These are phyloP conservation scores for Ceratosolen solmsi DNA, from an alignment of 1,140 invertebrate species.

Conservation along the genomic window DNA sequence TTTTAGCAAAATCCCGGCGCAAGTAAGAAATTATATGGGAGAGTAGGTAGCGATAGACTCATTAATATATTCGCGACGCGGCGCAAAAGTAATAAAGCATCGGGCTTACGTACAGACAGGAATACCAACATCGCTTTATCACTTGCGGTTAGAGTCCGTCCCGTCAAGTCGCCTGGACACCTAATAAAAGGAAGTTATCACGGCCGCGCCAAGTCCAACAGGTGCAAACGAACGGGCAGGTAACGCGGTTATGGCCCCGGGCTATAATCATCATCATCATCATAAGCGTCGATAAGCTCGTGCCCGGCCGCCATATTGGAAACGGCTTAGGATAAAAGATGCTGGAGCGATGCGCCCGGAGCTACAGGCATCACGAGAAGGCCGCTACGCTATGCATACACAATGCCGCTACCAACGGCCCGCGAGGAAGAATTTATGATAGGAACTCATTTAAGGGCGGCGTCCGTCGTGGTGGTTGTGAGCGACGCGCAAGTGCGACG, in stretches of 20 bases:
- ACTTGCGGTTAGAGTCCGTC: not conserved
- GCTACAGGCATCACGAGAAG: conserved; percentile 59
- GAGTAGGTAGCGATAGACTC: not conserved
- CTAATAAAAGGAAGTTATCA: conserved; percentile 30
- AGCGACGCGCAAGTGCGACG: no score
- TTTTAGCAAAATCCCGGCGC: not conserved
- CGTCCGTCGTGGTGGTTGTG: no score
- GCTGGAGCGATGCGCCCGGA: conserved; percentile 63
- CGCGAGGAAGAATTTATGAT: conserved; percentile 69
- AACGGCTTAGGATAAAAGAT: conserved; percentile 66
- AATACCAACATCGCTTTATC: conserved; percentile 43
- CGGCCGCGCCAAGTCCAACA: conserved; percentile 7
- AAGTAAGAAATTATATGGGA: not conserved
- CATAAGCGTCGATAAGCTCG: conserved; percentile 48
- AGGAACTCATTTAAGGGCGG: conserved; percentile 66
- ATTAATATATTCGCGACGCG: not conserved
- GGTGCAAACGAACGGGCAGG: conserved; percentile 43
- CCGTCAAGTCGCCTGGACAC: not conserved
- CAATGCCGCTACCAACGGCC: conserved; percentile 68
- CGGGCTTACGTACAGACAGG: no score
- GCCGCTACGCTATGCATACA: conserved; percentile 72
- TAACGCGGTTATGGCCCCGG: conserved; percentile 13
- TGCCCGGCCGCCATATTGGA: conserved; percentile 51
- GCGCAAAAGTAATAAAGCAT: not conserved
- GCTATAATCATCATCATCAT: conserved; percentile 50